Base-by-base conservation (phyloP, 2,797 vertebrate genomes). In the Spinibarbus caldwelli region DNA sequence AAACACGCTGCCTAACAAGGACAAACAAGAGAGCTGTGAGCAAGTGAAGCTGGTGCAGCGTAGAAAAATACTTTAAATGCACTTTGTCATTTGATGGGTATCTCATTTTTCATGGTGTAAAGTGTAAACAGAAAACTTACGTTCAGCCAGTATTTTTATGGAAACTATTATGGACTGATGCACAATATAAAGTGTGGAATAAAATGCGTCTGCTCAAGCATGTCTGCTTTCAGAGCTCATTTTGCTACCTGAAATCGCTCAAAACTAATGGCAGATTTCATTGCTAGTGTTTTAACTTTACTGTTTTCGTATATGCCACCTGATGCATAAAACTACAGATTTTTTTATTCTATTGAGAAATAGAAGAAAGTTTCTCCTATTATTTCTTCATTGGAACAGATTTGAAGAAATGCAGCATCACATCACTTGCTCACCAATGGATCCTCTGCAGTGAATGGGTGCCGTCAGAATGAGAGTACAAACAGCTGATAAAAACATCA, bases 1-100 rank as follows among this genome's bases (percentile, higher is more conserved):
- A 78, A 88, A 81, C 68, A 80, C 8, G 7, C 70, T 15, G 19
- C 31, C 34, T 80, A 76, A 84, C 85, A 89, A 89, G 89, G 79
- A 82, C 86, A 71, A 85, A 82, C 68, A 68, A 49, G 71, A 80
- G 26, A 80, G 29, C 4, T 43, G 57, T 59, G 26, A 72, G n/a
- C 76, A 70, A 43, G 29, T 29, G 19, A 62, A 43, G 68, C 47
- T 41, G n/a, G 5, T 54, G 23, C 31, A 14, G 45, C 0, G 1
- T 31, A 31, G 9, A 64, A 57, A 64, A 38, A 45, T 21, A 9
- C 6, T 64, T 64, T 64, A 34, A 67, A 49, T 67, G 21, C 41
- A 62, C 52, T 59, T 62, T n/a, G 36, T 43, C 23, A 26, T 19
- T 73, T 29, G 15, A 12, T 62, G 5, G 21, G 2, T 47, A 17